Base-by-base conservation (phyloP, 2,113 vertebrate genomes). In the Suncus etruscus region DNA sequence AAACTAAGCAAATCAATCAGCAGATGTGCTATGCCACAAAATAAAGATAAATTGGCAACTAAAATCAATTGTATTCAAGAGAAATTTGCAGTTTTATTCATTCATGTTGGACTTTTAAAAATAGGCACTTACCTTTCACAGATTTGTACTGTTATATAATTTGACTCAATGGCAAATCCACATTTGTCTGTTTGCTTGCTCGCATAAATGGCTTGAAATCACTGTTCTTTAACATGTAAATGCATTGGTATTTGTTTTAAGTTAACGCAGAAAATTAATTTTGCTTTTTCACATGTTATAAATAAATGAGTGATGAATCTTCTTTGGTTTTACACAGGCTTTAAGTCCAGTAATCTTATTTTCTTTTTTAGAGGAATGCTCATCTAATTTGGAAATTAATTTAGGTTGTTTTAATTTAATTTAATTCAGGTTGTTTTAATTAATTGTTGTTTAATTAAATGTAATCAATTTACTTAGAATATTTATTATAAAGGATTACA, bases 1-100 rank as follows among this genome's bases (percentile, higher is more conserved):
- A 88, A 93, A 94, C 90, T 87, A 80, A 89, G 63, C 11, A 86
- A 73, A 91, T 92, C 81, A 88, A 50, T 91, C 24, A 89, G n/a
- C 32, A 91, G 2, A 75, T 83, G 3, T 47, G 27, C 5, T 3
- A 4, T 10, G 25, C 31, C 31, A 25, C 2, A 32, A 25, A 39
- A 70, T 9, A 0, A 12, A 83, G n/a, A 63, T 11, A 6, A 22
- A 47, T 70, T 65, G 66, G 54, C 61, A 66, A 45, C 20, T 45
- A 5, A 8, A 78, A 66, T 82, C 63, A 70, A 10, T 50, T 85
- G 18, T 80, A 48, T 70, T 7, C 32, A 0, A 20, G n/a, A 8
- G 3, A 73, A 63, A 5, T 31, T 51, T 24, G 22, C 11, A 51
- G 12, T 72, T 68, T 54, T 75, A 4, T 27, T 86, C 18, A 72